Conservation (phyloP, 2,888 invertebrate genomes). For the Hirtodrosophila alboralis region DNA sequence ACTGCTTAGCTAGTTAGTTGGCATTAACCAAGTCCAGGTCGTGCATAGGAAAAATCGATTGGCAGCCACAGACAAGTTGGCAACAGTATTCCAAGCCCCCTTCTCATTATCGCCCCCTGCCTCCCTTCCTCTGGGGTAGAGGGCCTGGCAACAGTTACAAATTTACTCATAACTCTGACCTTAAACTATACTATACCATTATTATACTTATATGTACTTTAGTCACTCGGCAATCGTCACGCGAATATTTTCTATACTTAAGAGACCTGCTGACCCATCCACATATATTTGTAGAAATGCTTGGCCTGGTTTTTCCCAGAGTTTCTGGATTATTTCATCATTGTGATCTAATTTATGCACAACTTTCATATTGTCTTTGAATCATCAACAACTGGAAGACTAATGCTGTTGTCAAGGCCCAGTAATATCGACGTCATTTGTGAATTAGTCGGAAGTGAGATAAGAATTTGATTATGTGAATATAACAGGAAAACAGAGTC, state of each 20-base stretch:
- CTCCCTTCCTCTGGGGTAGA: conserved; percentile 17
- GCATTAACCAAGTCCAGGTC: conserved; percentile 51
- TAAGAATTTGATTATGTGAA: conserved; percentile 33
- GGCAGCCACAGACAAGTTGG: conserved; percentile 62
- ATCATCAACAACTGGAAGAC: conserved; percentile 10
- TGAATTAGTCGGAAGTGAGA: conserved; percentile 35
- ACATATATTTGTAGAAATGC: conserved; percentile 42
- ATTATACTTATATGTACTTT: conserved; percentile 39
- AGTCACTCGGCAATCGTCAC: conserved; percentile 50
- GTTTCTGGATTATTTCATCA: conserved; percentile 33
- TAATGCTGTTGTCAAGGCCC: conserved; percentile 35
- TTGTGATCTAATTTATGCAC: conserved; percentile 49
- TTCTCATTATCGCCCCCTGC: not conserved
- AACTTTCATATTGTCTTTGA: conserved; percentile 14
- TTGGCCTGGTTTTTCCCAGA: conserved; percentile 40
- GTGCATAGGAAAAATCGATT: conserved; percentile 57
- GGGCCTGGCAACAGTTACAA: conserved; percentile 53
- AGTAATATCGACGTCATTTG: conserved; percentile 18
- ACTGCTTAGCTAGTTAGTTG: conserved; percentile 49
- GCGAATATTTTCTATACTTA: conserved; percentile 44
- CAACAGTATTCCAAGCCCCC: conserved; percentile 36
- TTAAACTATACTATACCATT: conserved; percentile 59
- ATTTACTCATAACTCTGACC: conserved; percentile 42
- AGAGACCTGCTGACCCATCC: conserved; percentile 40
- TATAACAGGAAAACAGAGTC: conserved; percentile 4